Evolutionary conservation across 2,113 vertebrate species (phyloP).

Genomic region (Odontophorus gujanensis): DNA sequence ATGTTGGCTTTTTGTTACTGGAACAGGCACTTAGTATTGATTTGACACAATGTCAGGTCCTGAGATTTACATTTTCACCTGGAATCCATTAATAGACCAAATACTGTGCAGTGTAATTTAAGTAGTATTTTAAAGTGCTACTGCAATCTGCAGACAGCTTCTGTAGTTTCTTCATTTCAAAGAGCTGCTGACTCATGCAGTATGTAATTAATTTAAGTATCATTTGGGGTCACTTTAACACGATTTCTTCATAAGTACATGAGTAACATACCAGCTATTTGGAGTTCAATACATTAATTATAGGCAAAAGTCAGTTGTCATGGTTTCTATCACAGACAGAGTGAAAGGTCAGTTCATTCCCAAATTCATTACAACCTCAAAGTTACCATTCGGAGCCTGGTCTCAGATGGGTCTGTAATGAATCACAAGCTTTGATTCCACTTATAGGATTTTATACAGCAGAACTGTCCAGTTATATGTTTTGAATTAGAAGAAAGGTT

Average conservation of each 20-base stretch:
- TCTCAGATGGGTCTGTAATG: background rate
- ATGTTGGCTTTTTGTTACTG: background rate
- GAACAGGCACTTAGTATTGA: background rate
- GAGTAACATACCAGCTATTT: conserved; percentile 44
- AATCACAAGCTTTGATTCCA: conserved; percentile 21
- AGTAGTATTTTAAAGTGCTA: conserved; percentile 13
- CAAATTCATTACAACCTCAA: conserved; percentile 45
- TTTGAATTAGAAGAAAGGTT: conserved; percentile 30
- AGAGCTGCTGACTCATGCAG: conserved; percentile 61
- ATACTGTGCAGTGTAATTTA: background rate
- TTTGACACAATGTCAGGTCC: background rate
- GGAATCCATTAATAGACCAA: background rate
- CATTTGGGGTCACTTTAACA: conserved; percentile 56
- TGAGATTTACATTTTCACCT: background rate
- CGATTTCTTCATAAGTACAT: conserved; percentile 45
- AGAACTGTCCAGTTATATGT: conserved; percentile 4
- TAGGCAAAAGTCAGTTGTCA: conserved; percentile 55
- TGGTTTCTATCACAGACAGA: conserved; percentile 40
- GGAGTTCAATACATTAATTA: conserved; percentile 59
- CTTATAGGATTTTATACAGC: conserved; percentile 19
- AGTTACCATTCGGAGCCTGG: background rate
- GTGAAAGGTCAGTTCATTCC: conserved; percentile 44
- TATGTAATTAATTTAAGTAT: conserved; percentile 67
- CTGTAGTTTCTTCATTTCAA: conserved; percentile 24
- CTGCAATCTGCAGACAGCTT: conserved; percentile 28